These are phyloP conservation scores for Stichopus chloronotus DNA, from an alignment of 35 echinoderm and acorn worm species.

Conservation along the genomic window DNA sequence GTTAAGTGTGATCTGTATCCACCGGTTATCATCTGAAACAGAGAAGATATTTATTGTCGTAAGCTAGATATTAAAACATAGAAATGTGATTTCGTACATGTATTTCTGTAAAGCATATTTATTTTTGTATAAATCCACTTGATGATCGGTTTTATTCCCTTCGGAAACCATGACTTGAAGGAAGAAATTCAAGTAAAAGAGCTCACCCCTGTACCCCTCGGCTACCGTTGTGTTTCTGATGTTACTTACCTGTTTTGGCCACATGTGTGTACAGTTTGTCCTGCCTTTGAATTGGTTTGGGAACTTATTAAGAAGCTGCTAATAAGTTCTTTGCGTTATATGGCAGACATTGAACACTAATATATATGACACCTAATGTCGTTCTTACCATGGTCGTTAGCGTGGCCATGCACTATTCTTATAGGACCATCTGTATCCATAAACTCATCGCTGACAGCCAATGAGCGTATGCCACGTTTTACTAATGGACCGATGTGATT, in stretches of 20 bases:
- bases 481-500: conserved; percentile 28
- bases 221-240: no score
- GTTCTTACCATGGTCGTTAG: not conserved
- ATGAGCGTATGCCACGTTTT: conserved; percentile 42
- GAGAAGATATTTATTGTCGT: not conserved
- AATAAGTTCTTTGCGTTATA: not conserved
- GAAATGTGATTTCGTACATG: not conserved
- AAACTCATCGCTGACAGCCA: conserved; percentile 54
- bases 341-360: not conserved
- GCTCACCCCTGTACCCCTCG: no score
- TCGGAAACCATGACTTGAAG: not conserved
- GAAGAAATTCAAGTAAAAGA: no score
- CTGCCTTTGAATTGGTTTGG: no score
- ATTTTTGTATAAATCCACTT: not conserved
- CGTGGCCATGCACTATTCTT: conserved; percentile 1
- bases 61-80: not conserved
- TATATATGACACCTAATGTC: not conserved
- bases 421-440: conserved; percentile 64
- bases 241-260: no score
- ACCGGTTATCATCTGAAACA: not conserved
- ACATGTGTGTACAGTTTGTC: no score
- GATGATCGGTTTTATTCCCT: not conserved
- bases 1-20: not conserved
- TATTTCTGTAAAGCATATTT: not conserved
- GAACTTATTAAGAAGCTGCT: no score